Conservation (phyloP, 2,797 vertebrate genomes). For the Tragelaphus oryx region DNA sequence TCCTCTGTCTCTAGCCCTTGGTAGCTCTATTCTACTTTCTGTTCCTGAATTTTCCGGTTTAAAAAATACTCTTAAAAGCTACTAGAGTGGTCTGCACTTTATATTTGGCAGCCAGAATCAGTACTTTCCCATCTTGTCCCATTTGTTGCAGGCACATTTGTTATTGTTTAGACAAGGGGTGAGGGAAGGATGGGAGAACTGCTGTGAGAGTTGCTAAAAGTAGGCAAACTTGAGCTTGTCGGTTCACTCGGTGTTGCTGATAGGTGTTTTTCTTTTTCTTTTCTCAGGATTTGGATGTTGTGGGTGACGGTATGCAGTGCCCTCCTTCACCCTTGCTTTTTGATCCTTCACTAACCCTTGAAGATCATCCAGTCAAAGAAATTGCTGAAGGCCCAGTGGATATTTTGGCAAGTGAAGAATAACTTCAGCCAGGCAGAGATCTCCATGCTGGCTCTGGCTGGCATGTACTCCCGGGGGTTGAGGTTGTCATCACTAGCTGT, state of each 20-base stretch:
- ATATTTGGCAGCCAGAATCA: background rate
- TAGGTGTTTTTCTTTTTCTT: slow-evolving; percentile 26
- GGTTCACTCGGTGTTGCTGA: background rate
- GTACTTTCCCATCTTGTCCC: background rate
- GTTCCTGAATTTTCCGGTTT: background rate
- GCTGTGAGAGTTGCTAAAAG: background rate
- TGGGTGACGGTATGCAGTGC: slow-evolving; percentile 93
- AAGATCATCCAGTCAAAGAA: slow-evolving; percentile 89
- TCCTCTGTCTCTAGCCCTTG: background rate
- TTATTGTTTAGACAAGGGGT: background rate
- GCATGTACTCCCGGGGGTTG: rapidly evolving
- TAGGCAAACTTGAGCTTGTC: background rate
- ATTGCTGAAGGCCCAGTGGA: slow-evolving; percentile 89
- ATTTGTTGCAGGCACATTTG: background rate
- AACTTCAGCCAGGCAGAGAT: slow-evolving; percentile 59
- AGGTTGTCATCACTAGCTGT: background rate
- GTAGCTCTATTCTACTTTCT: background rate
- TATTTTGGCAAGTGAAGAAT: slow-evolving; percentile 86
- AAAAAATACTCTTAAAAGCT: background rate
- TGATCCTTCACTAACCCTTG: slow-evolving; percentile 89
- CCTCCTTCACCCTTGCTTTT: slow-evolving; percentile 96
- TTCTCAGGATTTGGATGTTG: slow-evolving; percentile 93
- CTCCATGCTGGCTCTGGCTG: background rate
- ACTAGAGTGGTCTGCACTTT: background rate
- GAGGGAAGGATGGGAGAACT: background rate